Percentiles rank a stretch among this genome's conserved stretches.
Evolutionary conservation across 1,140 invertebrate genomes (phyloP).

Genomic region (Zaprionus camerounensis): DNA sequence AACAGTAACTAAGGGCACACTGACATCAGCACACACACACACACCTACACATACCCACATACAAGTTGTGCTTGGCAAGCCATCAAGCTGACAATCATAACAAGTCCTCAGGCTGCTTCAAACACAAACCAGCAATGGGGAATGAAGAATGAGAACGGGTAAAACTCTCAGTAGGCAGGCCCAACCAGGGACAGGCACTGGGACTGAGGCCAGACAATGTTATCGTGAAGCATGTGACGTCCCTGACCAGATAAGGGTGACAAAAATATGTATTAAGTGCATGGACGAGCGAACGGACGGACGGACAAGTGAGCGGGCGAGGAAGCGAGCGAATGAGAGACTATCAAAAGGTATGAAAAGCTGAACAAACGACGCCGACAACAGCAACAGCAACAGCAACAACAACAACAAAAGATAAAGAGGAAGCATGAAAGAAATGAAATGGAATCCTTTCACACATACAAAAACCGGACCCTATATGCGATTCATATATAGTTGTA

Average conservation of each 20-base stretch:
- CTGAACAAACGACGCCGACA: conserved; percentile 59
- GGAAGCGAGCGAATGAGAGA: conserved; percentile 26
- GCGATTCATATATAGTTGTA: conserved; percentile 19
- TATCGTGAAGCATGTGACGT: conserved; percentile 68
- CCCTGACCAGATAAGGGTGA: conserved; percentile 78
- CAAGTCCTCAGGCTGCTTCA: conserved; percentile 53
- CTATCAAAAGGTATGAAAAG: conserved; percentile 70
- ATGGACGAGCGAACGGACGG: conserved; percentile 26
- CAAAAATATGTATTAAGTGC: conserved; percentile 82
- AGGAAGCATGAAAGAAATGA: conserved; percentile 63
- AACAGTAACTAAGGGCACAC: conserved; percentile 17
- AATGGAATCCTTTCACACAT: conserved; percentile 74
- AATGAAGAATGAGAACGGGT: conserved; percentile 4
- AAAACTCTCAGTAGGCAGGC: conserved; percentile 23
- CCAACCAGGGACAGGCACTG: conserved; percentile 6
- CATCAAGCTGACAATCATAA: conserved; percentile 74
- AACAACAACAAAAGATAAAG: conserved; percentile 24
- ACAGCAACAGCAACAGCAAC: conserved; percentile 45
- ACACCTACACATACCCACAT: neutral
- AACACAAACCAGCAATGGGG: neutral
- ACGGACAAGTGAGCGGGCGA: conserved; percentile 3
- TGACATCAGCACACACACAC: neutral
- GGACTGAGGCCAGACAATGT: conserved; percentile 56
- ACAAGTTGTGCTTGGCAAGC: conserved; percentile 39
- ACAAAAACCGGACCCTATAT: conserved; percentile 40